Conservation (phyloP, 1,140 invertebrate species). For the Zaprionus africanus region DNA sequence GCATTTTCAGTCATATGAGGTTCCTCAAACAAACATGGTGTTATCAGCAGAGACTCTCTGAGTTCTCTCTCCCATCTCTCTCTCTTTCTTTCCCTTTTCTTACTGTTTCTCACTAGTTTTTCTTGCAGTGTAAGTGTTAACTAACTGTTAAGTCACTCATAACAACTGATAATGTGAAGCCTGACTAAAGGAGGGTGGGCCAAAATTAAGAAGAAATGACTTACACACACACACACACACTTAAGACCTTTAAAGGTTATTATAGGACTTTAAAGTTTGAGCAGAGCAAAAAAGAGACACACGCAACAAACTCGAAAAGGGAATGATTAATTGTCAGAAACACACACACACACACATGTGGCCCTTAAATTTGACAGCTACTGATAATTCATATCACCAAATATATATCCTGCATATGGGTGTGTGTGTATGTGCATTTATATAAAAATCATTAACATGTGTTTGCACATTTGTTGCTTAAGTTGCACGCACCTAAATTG, state of each 20-base stretch:
- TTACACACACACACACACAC: constrained; percentile 17
- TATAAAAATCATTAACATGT: not conserved
- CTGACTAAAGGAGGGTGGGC: not conserved
- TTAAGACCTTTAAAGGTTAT: constrained; percentile 60
- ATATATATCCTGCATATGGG: not conserved
- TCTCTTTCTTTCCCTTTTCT: not conserved
- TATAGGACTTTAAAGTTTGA: constrained; percentile 39
- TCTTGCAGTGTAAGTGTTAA: constrained; percentile 13
- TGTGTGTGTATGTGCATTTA: not conserved
- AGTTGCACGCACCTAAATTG: constrained; percentile 53
- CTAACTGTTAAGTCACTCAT: constrained; percentile 20
- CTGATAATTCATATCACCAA: constrained; percentile 21
- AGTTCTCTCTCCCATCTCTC: not conserved
- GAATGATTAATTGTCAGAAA: constrained; percentile 58
- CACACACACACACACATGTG: constrained; percentile 3
- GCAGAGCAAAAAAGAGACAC: constrained; percentile 3
- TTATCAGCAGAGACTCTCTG: constrained; percentile 38
- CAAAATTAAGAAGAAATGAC: constrained; percentile 21
- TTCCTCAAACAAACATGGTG: constrained; percentile 15
- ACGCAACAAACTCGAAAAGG: constrained; percentile 46
- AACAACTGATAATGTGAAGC: constrained; percentile 23
- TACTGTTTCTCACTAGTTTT: not conserved
- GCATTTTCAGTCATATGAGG: constrained; percentile 36
- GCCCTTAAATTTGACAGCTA: constrained; percentile 25
- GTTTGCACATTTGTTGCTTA: constrained; percentile 6